These are phyloP conservation scores for Macropodus opercularis DNA, from an alignment of 2,797 vertebrate genomes.

Conservation along the genomic window DNA sequence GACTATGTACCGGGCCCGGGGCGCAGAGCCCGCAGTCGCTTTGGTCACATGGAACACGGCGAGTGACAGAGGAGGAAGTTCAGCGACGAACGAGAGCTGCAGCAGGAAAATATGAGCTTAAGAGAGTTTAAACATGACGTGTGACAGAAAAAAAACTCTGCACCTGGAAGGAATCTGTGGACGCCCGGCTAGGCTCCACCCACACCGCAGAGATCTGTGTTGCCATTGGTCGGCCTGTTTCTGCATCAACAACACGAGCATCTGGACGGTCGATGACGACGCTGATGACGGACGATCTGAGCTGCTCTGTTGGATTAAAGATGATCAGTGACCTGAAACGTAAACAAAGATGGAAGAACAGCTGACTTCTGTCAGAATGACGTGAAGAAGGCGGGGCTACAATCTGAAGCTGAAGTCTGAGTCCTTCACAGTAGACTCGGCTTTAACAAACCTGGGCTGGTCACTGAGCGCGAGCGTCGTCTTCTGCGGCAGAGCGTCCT, in stretches of 20 bases:
- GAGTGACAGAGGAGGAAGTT: conserved; percentile 85
- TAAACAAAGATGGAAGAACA: not conserved
- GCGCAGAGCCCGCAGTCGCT: conserved; percentile 66
- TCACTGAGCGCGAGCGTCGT: conserved; percentile 77
- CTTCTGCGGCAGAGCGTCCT: conserved; percentile 87
- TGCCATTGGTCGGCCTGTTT: conserved; percentile 77
- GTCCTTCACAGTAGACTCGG: no score
- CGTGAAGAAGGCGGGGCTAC: no score
- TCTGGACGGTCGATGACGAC: conserved; percentile 79
- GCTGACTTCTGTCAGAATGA: not conserved
- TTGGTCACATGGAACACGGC: conserved; percentile 84
- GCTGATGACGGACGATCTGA: conserved; percentile 80
- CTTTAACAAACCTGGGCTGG: conserved; percentile 84
- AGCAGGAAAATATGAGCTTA: not conserved
- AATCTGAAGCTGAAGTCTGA: not conserved
- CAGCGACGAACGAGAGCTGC: conserved; percentile 87
- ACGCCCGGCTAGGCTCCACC: conserved; percentile 76
- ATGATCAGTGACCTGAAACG: conserved; percentile 85
- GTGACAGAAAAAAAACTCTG: not conserved
- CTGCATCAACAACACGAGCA: conserved; percentile 79
- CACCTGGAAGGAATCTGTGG: conserved; percentile 87
- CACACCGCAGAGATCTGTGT: conserved; percentile 88
- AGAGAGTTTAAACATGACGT: not conserved
- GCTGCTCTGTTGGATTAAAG: conserved; percentile 88
- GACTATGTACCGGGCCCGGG: conserved; percentile 80